Evolutionary conservation across 2,888 invertebrate genomes (phyloP).

Genomic region (Thymelicus acteon): DNA sequence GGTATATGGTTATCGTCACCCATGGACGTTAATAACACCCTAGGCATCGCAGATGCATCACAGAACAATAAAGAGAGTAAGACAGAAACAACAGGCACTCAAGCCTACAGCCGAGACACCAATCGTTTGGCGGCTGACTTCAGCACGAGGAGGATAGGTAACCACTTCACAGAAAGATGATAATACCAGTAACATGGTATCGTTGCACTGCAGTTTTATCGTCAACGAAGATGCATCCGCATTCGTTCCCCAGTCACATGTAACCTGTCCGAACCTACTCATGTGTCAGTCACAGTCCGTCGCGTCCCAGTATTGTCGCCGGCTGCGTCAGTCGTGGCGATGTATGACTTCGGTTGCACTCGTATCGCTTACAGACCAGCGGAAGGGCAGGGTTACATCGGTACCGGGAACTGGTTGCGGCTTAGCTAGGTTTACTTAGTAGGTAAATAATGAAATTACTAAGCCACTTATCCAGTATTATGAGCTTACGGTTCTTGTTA

Average conservation of each 20-base stretch:
- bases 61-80: too few relatives aligned
- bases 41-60: too few relatives aligned
- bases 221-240: too few relatives aligned
- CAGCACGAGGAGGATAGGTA: too few relatives aligned
- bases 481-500: not conserved
- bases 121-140: too few relatives aligned
- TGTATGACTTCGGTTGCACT: slow-evolving; percentile 9
- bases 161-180: too few relatives aligned
- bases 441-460: not conserved
- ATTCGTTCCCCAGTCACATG: not conserved
- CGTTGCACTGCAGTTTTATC: too few relatives aligned
- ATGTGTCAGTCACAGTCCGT: slow-evolving; percentile 5
- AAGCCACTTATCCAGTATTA: not conserved
- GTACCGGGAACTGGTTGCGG: slow-evolving; percentile 9
- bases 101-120: too few relatives aligned
- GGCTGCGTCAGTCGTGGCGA: slow-evolving; percentile 7
- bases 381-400: slow-evolving; percentile 27
- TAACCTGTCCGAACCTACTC: not conserved
- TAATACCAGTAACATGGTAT: too few relatives aligned
- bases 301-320: slow-evolving; percentile 14
- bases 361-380: slow-evolving; percentile 17
- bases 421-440: slow-evolving; percentile 4
- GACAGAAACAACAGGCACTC: too few relatives aligned
- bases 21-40: too few relatives aligned
- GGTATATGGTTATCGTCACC: too few relatives aligned